These are phyloP conservation scores for Homarus americanus DNA, from an alignment of 1,140 invertebrate genomes.

Conservation along the genomic window DNA sequence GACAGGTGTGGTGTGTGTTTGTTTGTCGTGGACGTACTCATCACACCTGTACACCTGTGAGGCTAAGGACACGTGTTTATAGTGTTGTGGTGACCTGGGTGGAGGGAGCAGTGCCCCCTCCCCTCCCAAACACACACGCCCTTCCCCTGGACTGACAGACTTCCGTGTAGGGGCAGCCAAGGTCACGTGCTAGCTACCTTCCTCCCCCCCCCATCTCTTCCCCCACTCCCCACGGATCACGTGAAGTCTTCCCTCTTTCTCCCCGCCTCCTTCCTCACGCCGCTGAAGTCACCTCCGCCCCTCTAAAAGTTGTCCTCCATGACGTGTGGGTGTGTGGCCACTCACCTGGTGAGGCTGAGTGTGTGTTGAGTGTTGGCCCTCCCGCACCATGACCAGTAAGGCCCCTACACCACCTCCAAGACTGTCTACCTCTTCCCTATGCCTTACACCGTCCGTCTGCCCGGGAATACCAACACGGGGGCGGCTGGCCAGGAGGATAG, in stretches of 20 bases:
- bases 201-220: background rate
- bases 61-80: too few relatives aligned
- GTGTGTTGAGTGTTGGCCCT: background rate
- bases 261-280: background rate
- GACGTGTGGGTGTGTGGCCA: background rate
- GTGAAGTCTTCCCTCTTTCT: background rate
- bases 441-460: conserved; percentile 37
- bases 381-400: conserved; percentile 1
- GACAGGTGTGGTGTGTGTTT: too few relatives aligned
- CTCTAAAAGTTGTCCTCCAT: too few relatives aligned
- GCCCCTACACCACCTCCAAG: conserved; percentile 37
- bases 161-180: too few relatives aligned
- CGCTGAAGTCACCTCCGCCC: background rate
- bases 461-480: background rate
- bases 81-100: too few relatives aligned
- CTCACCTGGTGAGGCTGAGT: background rate
- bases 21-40: too few relatives aligned
- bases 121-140: too few relatives aligned
- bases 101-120: too few relatives aligned
- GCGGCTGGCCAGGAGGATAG: background rate
- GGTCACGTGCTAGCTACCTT: background rate
- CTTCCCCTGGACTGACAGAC: too few relatives aligned
- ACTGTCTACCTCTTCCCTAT: conserved; percentile 45
- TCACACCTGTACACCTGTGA: too few relatives aligned
- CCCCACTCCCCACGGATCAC: background rate